Percentiles rank a stretch among this genome's conserved stretches.
These are phyloP conservation scores for Mormyrus lacerda DNA, from an alignment of 2,113 vertebrate genomes.

Conservation along the genomic window DNA sequence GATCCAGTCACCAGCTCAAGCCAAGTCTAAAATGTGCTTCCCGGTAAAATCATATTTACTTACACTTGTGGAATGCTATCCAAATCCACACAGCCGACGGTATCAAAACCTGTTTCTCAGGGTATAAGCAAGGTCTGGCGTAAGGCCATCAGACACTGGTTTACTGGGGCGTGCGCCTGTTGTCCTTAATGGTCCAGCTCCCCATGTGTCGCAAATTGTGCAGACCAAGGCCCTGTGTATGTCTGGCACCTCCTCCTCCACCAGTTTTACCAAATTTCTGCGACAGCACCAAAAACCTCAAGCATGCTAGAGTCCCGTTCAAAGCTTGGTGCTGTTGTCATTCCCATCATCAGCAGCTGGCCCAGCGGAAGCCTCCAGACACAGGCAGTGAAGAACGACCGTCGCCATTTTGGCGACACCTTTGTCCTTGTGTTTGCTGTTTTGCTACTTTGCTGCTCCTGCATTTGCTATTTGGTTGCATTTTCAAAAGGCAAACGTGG, in stretches of 20 bases:
- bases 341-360: neutral
- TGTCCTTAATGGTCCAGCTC: neutral
- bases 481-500: neutral
- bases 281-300: neutral
- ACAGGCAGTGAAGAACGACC: neutral
- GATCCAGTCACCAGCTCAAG: neutral
- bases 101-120: neutral
- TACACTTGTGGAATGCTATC: neutral
- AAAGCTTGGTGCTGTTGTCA: neutral
- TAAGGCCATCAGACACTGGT: neutral
- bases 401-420: neutral
- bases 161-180: neutral
- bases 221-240: neutral
- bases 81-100: neutral
- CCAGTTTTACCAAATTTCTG: conserved; percentile 19
- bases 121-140: neutral
- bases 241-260: neutral
- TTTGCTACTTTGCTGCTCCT: neutral
- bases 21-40: neutral
- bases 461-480: neutral
- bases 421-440: neutral
- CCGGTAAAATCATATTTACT: neutral
- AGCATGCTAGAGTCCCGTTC: neutral
- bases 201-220: neutral
- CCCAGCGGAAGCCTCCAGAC: neutral